Base-by-base conservation (phyloP, 1,140 invertebrate species). In the Drosophila parvula region DNA sequence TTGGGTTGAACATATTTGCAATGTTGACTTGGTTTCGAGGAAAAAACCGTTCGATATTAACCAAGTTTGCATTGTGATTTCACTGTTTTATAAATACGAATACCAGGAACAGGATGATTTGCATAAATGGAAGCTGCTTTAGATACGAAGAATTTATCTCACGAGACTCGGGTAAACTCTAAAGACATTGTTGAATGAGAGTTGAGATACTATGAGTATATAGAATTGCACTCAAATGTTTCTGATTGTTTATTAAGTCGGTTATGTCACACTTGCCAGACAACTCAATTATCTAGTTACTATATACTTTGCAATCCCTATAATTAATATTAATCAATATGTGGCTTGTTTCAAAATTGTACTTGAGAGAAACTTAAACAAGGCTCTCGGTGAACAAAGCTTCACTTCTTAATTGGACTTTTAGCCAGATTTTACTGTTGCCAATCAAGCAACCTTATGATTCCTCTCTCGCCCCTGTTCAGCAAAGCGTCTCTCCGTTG, bases 11-110 rank as follows among this genome's bases (percentile, higher is more conserved):
- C 44, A 70, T 36, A 71, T 71, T 71, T 71, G 68, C 68, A 70
- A 71, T 59, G 68, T 70, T 71, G 68, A 59, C 68, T 71, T 71
- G 51, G 51, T 41, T 71, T 71, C 51, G 65, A 8, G 51, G 65
- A 71, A 71, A 71, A 70, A 71, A 70, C 64, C 51, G 65, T 58
- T 70, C 44, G 36, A 71, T 58, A 57, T 67, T 48, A 36, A 48
- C 65, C 28, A 47, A 40, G 64, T 71, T 71, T 58, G 43, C 65
- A 50, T 10, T 71, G 68, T 71, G 68, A 71, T 70, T 71, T 70
- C 68, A 71, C 36, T 58, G n/a, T 71, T 70, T 70, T 71, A 71
- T 18, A 41, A 69, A 57, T 69, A 38, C 32, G n/a, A 53, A 69
- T 55, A 36, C 48, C 47, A 38, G 12, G 51, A 32, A 18, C 5